Evolutionary conservation across 2,797 vertebrate species (phyloP), one percentile per base, ranked within the genome.

Genomic region (Pseudomugil tenellus): DNA sequence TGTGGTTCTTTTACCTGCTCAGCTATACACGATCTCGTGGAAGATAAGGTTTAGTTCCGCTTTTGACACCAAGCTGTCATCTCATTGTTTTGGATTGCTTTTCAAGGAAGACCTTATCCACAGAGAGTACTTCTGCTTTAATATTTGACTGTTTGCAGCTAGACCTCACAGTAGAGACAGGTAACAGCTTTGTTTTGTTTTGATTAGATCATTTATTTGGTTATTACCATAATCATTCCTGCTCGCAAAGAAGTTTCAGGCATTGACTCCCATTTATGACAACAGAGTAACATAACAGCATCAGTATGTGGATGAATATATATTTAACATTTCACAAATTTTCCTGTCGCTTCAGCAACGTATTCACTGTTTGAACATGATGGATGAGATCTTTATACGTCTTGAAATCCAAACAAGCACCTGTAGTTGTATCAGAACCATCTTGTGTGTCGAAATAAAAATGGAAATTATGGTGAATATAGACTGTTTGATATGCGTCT

Each of bases 21-120:
- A 17, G 55, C 64, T 34, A 21, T 52, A 19, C 2, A 16, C 49
- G 72, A 84, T 79, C n/a, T 62, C 11, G 53, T 72, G 55, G 60
- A 81, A 76, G 77, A 85, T 88, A 83, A 80, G 29, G 8, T 63
- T 41, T 17, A 76, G 51, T 89, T 90, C 87, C 78, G 32, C 51
- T 83, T 85, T 79, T 78, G 17, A 74, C 29, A 48, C 14, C 0
- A 6, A 63, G 29, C 67, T 17, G 41, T 66, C 69, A 71, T 59
- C 64, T 70, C 58, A 74, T 81, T 84, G 62, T 74, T 87, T 68
- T 69, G 3, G 58, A 77, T 76, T 63, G 43, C 35, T 52, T 63
- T 72, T 72, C 57, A 77, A 73, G 63, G 56, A 85, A 84, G 60
- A 79, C 35, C 67, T 13, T 41, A 7, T 46, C 32, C 46, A 5